Evolutionary conservation across 1,140 invertebrate genomes (phyloP), one percentile per base, ranked within the genome.

Genomic region (Drosophila asahinai): DNA sequence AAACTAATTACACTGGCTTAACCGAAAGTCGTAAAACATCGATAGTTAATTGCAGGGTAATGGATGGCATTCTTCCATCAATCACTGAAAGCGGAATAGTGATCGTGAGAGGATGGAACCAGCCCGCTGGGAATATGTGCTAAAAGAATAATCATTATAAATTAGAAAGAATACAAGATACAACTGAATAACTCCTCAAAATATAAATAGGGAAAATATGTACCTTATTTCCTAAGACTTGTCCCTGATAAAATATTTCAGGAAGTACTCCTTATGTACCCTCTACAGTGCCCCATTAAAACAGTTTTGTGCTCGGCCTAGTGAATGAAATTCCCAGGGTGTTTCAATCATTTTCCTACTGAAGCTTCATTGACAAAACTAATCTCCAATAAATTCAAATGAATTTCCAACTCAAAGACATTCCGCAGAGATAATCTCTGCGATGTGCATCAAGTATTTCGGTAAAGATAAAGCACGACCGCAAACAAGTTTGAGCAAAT

Each of bases 21-120:
- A 30, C 38, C 38, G 63, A 73, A 5, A 45, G 71, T 74, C 55
- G 55, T 74, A 74, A 74, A 74, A 43, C 55, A 73, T 52, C 40
- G 68, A 74, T 74, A 61, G 38, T 22, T 73, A 73, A 74, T 61
- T 52, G 71, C 68, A 17, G 36, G 54, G 38, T 72, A 72, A 60
- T 22, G 19, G 27, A 73, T 72, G 51, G 66, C 67, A 59, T 27
- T 71, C 17, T 40, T 40, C 36, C 27, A 72, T 71, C 45, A 71
- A 73, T 59, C 70, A 51, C 66, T n/a, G 25, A 30, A 52, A 52
- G 25, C 45, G n/a, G 7, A 22, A 43, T 7, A 30, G 25, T 0
- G 6, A 33, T 36, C 27, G 66, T 65, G 66, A 30, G 36, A n/a
- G 7, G 8, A 60, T 2, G 15, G 12, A 12, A 11, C 22, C 11